Conservation (phyloP, 2,113 vertebrate species). For the Delphinus delphis region DNA sequence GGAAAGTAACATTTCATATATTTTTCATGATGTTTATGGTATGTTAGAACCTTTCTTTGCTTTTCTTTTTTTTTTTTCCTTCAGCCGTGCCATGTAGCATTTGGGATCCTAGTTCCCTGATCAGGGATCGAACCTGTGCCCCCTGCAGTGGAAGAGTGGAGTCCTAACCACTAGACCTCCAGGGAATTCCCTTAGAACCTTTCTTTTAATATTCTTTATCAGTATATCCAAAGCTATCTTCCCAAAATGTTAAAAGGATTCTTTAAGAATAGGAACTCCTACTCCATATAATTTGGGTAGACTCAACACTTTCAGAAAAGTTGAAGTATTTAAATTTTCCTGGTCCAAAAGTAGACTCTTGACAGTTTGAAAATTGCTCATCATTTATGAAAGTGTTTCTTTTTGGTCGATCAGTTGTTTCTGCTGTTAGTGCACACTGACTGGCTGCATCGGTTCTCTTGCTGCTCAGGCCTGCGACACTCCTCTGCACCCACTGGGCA, state of each 20-base stretch:
- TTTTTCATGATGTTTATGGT: background rate
- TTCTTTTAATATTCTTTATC: background rate
- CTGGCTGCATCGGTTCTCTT: background rate
- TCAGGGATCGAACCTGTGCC: background rate
- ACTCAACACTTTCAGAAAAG: background rate
- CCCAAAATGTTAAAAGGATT: background rate
- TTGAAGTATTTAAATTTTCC: constrained; percentile 21
- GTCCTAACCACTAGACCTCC: background rate
- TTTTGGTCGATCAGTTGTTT: background rate
- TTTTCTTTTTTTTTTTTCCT: background rate
- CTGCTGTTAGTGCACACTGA: background rate
- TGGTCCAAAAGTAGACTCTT: background rate
- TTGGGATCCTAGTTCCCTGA: background rate
- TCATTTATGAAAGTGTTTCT: background rate
- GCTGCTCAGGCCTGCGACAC: constrained; percentile 94
- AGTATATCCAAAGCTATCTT: background rate
- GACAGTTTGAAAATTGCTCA: background rate
- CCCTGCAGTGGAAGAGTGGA: background rate
- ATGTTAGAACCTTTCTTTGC: background rate
- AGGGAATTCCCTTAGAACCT: background rate
- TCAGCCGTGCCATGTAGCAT: background rate
- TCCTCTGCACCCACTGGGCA: constrained; percentile 94
- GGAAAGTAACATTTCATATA: background rate
- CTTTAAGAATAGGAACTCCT: background rate
- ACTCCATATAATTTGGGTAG: background rate